These are phyloP conservation scores for Diphyllodes magnificus DNA, from an alignment of 2,113 vertebrate genomes.

Conservation along the genomic window DNA sequence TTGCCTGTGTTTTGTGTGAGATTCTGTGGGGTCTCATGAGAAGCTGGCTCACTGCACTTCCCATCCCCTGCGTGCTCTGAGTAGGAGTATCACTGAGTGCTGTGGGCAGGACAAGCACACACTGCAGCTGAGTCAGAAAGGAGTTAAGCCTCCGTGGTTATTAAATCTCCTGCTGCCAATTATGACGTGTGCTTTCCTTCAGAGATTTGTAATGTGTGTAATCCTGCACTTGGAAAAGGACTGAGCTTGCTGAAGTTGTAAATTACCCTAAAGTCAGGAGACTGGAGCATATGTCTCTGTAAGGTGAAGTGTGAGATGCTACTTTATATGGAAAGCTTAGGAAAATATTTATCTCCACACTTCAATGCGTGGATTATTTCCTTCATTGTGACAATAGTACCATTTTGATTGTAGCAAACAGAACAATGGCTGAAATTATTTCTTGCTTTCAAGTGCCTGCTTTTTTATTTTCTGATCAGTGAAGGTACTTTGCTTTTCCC, in stretches of 20 bases:
- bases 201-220: neutral
- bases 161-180: conserved; percentile 32
- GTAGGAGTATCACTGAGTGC: neutral
- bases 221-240: neutral
- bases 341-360: neutral
- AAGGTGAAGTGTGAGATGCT: neutral
- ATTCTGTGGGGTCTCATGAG: neutral
- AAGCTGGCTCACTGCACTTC: neutral
- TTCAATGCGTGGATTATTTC: neutral
- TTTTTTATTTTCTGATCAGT: neutral
- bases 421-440: neutral
- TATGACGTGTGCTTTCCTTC: neutral
- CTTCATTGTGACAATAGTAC: neutral
- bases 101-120: neutral
- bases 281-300: neutral
- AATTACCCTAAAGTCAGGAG: neutral
- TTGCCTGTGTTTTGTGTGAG: neutral
- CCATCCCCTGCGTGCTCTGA: neutral
- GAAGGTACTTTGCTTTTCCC: neutral
- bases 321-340: conserved; percentile 10
- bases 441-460: neutral
- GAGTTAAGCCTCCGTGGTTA: neutral
- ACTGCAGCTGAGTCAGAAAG: neutral
- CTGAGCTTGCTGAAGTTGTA: neutral
- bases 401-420: neutral